phyloP scores from a whole-genome alignment of 2,113 vertebrate genomes.

The Etheostoma cragini region DNA sequence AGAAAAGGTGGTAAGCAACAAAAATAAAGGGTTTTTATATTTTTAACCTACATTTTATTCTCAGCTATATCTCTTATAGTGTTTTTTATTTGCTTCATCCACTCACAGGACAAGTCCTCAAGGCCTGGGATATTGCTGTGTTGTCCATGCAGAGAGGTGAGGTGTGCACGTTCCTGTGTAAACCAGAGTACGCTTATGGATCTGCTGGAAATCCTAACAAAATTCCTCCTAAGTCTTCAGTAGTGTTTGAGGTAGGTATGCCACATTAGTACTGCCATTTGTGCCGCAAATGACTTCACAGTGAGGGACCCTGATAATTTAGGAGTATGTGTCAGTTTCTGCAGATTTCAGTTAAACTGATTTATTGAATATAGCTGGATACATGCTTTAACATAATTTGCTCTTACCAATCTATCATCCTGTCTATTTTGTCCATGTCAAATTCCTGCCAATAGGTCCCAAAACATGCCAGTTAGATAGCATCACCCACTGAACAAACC shows the following conservation, averaged over 20 bases:
- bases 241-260: conserved; percentile 89
- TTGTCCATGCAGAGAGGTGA: conserved; percentile 95
- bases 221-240: conserved; percentile 91
- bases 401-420: no score
- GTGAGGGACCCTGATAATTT: conserved; percentile 25
- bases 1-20: no score
- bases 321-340: conserved; percentile 25
- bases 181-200: conserved; percentile 93
- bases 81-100: conserved; percentile 11
- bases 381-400: no score
- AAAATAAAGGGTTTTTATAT: no score
- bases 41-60: no score
- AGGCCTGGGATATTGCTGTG: conserved; percentile 94
- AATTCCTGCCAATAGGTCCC: no score
- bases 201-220: conserved; percentile 90
- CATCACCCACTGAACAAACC: no score
- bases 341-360: not conserved
- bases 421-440: no score
- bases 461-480: no score
- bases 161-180: conserved; percentile 91
- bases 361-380: no score
- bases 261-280: conserved; percentile 6
- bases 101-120: conserved; percentile 93
- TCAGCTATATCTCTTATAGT: not conserved
- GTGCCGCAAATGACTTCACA: not conserved